These are phyloP conservation scores for Wasmannia auropunctata DNA, from an alignment of 1,140 invertebrate genomes.

Conservation along the genomic window DNA sequence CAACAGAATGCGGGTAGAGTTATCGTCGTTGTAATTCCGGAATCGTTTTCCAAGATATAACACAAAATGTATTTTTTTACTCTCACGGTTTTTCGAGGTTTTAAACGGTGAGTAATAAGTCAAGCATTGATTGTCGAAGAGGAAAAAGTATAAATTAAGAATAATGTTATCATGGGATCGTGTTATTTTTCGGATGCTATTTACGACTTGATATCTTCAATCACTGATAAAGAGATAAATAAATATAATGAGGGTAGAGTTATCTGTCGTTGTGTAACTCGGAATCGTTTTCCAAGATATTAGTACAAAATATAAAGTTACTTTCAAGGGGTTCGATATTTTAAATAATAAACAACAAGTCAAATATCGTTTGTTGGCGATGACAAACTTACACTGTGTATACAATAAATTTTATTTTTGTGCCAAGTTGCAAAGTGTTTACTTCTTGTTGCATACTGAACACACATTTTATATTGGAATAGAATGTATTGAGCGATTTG, in stretches of 20 bases:
- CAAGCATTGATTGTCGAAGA: no score
- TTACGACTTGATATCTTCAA: conserved; percentile 86
- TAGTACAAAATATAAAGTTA: conserved; percentile 10
- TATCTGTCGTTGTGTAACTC: conserved; percentile 66
- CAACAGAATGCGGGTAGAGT: conserved; percentile 82
- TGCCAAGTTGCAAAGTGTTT: conserved; percentile 7
- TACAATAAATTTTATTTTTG: neutral
- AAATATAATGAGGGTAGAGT: conserved; percentile 85
- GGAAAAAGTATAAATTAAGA: conserved; percentile 7
- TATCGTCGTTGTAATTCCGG: conserved; percentile 62
- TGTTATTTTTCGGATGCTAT: conserved; percentile 86
- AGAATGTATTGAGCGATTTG: neutral
- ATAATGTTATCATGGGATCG: conserved; percentile 84
- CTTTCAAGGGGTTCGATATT: no score
- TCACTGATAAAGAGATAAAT: conserved; percentile 86
- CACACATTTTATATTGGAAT: neutral
- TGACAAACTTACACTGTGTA: neutral
- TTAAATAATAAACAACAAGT: no score
- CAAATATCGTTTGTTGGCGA: neutral
- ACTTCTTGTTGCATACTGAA: no score
- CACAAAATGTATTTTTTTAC: conserved; percentile 11
- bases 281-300: neutral
- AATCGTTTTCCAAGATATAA: neutral
- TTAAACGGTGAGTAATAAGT: neutral
- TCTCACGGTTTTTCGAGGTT: neutral